phyloP scores from a whole-genome alignment of 1,140 invertebrate species.

The Pomacea maculata region DNA sequence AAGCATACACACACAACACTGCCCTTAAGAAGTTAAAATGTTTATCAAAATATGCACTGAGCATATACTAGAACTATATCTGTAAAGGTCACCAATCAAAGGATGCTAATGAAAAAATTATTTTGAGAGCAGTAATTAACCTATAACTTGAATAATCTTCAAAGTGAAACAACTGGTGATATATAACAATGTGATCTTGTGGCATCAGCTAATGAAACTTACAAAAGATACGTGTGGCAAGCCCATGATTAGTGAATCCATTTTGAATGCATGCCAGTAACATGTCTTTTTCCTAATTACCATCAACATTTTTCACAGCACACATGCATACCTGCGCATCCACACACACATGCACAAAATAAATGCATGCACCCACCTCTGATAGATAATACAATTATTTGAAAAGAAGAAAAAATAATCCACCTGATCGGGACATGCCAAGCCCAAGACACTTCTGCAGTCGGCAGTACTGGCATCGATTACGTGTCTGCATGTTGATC shows the following conservation, averaged over 20 bases:
- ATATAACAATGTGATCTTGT: not conserved
- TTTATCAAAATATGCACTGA: not conserved
- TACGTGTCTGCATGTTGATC: slow-evolving; percentile 71
- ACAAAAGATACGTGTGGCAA: too few relatives aligned
- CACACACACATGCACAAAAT: not conserved
- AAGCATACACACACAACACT: not conserved
- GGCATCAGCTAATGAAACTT: not conserved
- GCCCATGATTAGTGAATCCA: not conserved
- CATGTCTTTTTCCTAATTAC: not conserved
- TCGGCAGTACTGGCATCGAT: slow-evolving; percentile 98
- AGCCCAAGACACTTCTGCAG: slow-evolving; percentile 98
- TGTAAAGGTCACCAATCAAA: too few relatives aligned
- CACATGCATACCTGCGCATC: not conserved
- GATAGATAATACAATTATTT: not conserved
- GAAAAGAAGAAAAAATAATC: slow-evolving; percentile 36
- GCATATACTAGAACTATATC: too few relatives aligned
- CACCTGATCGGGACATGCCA: slow-evolving; percentile 99
- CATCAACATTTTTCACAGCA: not conserved
- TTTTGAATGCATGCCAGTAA: not conserved
- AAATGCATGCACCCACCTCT: not conserved
- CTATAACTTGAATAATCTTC: too few relatives aligned
- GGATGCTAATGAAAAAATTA: too few relatives aligned
- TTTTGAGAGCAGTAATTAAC: too few relatives aligned
- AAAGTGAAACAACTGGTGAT: too few relatives aligned
- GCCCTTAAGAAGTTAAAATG: not conserved